Base-by-base conservation (phyloP, 2,888 invertebrate genomes). In the Dromius quadrimaculatus region DNA sequence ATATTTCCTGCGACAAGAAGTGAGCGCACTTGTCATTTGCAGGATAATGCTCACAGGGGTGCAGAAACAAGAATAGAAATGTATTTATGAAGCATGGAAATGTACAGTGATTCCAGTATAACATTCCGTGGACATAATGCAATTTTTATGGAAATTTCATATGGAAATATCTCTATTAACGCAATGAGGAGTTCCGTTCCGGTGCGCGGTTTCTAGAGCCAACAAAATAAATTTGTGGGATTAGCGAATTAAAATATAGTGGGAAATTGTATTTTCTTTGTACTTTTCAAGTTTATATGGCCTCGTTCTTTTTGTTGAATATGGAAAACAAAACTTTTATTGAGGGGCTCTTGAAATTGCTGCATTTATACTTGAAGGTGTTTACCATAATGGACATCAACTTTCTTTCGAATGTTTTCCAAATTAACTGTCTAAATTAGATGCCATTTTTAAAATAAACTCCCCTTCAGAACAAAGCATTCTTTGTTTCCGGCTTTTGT, bases 131-230 rank as follows among this genome's bases (percentile, higher is more conserved):
- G 32, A 41, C 61, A 61, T 41, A 41, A 61, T 61, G 61, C 61
- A 38, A 41, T 61, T 61, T 61, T 61, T 36, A 41, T 61, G 61
- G 38, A 61, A 61, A 61, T 38, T 38, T 61, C 23, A 61, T 61
- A 61, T 61, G 61, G 20, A 50, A 61, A 61, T 61, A 41, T 61
- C 38, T 61, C 50, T 54, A 54, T 54, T 61, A 54, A 54, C 50
- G 50, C 50, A 54, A 54, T 54, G 50, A 54, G 28, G 28, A 54
- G 50, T 54, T 54, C 28, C 23, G 28, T 54, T 54, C 28, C 50
- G 50, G 4, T 15, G 15, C 8, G 50, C 50, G 50, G 8, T 36
- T 36, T 47, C 20, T 20, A 11, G 17, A 22, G 47, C 50, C 28
- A 28, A 54, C 50, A 54, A 28, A 28, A 54, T 54, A 54, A 54